Evolutionary conservation across 2,113 vertebrate genomes (phyloP).

Genomic region (Hiodon tergisus): DNA sequence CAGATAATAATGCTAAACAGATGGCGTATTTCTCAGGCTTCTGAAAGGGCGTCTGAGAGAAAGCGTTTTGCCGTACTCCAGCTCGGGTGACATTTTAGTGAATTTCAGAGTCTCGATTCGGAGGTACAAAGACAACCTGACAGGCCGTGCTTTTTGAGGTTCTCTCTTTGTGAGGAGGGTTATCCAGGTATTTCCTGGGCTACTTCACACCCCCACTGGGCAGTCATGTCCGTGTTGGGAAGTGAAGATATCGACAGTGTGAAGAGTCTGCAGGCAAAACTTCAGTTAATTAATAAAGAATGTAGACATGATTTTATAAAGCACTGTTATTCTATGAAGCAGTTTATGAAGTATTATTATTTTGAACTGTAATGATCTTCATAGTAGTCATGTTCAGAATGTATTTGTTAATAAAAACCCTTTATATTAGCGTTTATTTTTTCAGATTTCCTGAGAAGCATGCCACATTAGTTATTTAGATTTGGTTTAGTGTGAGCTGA

Average conservation of each 20-base stretch:
- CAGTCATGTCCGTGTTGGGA: background rate
- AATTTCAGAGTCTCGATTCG: background rate
- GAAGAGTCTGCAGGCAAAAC: no score
- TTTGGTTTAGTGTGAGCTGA: no score
- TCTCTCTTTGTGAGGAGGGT: background rate
- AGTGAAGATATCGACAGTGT: no score
- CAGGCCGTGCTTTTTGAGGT: background rate
- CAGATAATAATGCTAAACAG: conserved; percentile 40
- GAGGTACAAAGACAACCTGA: background rate
- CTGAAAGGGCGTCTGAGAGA: no score
- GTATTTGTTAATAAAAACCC: no score
- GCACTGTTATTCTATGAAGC: no score
- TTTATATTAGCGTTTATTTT: no score
- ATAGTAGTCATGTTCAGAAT: no score
- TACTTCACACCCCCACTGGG: background rate
- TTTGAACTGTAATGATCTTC: background rate
- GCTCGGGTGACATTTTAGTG: background rate
- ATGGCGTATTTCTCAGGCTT: conserved; percentile 20
- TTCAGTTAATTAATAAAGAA: background rate
- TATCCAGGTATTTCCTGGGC: background rate
- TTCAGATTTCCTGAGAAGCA: no score
- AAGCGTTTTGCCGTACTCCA: conserved; percentile 9
- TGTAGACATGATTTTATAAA: background rate
- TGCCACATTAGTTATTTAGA: no score
- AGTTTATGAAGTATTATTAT: no score